phyloP scores from a whole-genome alignment of 23 tunicate genomes.

The Clavelina lepadiformis region DNA sequence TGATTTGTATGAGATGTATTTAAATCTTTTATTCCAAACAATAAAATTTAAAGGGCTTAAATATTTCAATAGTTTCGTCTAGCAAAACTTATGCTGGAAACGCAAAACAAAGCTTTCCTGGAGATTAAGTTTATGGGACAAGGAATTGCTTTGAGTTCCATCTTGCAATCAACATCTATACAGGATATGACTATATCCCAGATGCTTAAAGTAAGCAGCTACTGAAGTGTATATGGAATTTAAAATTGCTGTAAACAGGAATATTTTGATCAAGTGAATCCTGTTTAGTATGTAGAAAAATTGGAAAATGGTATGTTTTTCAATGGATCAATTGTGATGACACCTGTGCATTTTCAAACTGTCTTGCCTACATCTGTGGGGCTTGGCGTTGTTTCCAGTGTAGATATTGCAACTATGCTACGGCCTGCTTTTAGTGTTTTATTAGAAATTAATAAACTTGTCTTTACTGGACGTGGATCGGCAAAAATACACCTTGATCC shows the following conservation, averaged over 20 bases:
- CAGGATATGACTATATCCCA: neutral
- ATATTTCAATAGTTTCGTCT: slow-evolving; percentile 5
- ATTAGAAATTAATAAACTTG: neutral
- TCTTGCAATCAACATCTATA: neutral
- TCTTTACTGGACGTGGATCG: slow-evolving; percentile 10
- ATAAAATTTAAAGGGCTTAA: too few species aligned
- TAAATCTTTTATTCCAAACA: too few species aligned
- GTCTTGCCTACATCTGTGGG: slow-evolving; percentile 14
- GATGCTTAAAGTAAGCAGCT: slow-evolving; percentile 8
- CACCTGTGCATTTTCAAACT: neutral
- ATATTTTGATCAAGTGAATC: too few species aligned
- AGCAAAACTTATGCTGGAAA: slow-evolving; percentile 3
- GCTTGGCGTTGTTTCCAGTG: neutral
- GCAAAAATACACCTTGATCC: neutral
- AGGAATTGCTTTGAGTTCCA: neutral
- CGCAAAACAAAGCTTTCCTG: neutral
- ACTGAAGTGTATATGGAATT: too few species aligned
- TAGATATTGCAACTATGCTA: neutral
- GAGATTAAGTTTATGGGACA: neutral
- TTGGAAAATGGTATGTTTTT: too few species aligned
- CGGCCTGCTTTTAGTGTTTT: neutral
- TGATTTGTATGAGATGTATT: too few species aligned
- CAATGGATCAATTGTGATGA: too few species aligned
- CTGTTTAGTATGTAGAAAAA: too few species aligned
- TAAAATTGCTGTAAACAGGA: too few species aligned